These are phyloP conservation scores for Oreochromis tanganicae DNA, from an alignment of 2,113 vertebrate species.

Conservation along the genomic window DNA sequence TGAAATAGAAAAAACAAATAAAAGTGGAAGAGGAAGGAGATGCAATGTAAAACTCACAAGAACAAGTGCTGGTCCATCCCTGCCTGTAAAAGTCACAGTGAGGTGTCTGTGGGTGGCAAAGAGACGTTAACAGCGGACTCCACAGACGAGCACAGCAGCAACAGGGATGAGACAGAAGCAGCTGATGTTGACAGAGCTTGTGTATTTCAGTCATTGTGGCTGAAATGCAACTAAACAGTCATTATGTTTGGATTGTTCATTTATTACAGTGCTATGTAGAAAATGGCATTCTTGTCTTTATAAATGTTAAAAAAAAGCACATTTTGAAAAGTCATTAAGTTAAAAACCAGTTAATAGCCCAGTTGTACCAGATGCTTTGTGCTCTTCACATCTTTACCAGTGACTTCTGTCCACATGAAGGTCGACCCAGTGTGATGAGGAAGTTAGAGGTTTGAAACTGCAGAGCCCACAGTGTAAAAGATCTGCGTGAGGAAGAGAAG, in stretches of 20 bases:
- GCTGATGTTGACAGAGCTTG: background rate
- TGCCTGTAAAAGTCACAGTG: background rate
- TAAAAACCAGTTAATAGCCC: background rate
- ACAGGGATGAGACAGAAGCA: background rate
- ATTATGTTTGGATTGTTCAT: background rate
- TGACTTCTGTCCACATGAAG: background rate
- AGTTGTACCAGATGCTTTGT: background rate
- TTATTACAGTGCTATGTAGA: background rate
- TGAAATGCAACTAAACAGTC: background rate
- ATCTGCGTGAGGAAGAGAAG: background rate
- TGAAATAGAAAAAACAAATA: background rate
- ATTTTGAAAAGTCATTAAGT: background rate
- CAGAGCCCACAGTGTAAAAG: background rate
- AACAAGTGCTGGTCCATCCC: background rate
- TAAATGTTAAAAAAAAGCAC: background rate
- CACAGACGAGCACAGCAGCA: background rate
- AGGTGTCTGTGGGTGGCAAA: background rate
- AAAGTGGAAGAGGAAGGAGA: background rate
- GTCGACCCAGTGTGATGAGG: background rate
- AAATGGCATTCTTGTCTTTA: rapidly evolving
- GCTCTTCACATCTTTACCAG: background rate
- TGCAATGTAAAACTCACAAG: background rate
- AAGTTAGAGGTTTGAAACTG: background rate
- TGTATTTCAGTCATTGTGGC: background rate
- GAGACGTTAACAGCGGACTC: background rate